Base-by-base conservation (phyloP, 2,888 invertebrate genomes). In the Stenoptilia bipunctidactyla region DNA sequence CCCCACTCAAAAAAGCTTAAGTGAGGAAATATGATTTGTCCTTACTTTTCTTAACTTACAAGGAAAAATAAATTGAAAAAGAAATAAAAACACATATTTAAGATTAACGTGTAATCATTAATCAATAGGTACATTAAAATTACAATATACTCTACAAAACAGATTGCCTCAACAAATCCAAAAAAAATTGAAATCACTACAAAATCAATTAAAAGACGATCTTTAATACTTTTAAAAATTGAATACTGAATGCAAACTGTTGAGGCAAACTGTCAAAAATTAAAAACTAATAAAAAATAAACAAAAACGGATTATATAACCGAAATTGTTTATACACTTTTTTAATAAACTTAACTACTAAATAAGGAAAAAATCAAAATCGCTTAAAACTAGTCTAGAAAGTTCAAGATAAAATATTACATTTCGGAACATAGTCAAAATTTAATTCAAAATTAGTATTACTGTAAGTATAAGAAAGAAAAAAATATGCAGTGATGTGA, bases 91-190 rank as follows among this genome's bases (percentile, higher is more conserved):
- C 25, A 40, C 30, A 40, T 37, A 46, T 38, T 55, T 58, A 57
- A 49, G 53, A 55, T 56, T 53, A 53, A 50, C 49, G 58, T 58
- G 20, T 56, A 55, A 53, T 60, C 40, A 42, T 52, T 53, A 51
- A 50, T 66, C 61, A 61, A 60, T 61, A 55, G 61, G 62, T 63
- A 67, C 57, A 61, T 53, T 59, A 55, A 55, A 60, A 56, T 52
- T 54, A 64, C 14, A 27, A 56, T 59, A 67, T 50, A 27, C 4
- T 10, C 30, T 30, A 30, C 30, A n/a, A 8, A 8, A 2, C 30
- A 30, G 30, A 4, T 8, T 3, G n/a, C 4, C 30, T 30, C 30
- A 30, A 30, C 30, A 10, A 3, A n/a, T 9, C 8, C 20, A 4
- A 30, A 30, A 4, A 30, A 30, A n/a, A 8, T 12, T 30, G 12